These are phyloP conservation scores for Actenoides hombroni DNA, from an alignment of 2,113 vertebrate genomes.

Conservation along the genomic window DNA sequence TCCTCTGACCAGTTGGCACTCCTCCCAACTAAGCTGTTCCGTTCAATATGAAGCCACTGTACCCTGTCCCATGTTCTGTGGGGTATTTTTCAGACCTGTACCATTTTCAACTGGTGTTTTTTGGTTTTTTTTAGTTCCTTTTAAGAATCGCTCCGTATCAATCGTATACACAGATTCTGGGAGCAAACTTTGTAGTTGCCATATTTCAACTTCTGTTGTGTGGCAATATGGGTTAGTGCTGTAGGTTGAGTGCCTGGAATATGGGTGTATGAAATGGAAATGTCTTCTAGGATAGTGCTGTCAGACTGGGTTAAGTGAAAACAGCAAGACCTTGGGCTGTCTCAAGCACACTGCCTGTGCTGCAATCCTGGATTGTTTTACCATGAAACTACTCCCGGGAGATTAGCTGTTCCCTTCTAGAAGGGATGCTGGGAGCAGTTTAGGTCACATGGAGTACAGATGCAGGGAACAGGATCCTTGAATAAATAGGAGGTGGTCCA, in stretches of 20 bases:
- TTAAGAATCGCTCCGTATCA: accelerated
- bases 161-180: not conserved
- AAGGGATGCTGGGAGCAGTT: not conserved
- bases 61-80: not conserved
- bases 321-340: not conserved
- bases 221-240: not conserved
- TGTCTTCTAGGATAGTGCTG: not conserved
- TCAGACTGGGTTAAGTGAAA: not conserved
- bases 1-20: not conserved
- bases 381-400: not conserved
- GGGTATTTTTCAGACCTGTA: not conserved
- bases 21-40: not conserved
- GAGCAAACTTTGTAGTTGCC: not conserved
- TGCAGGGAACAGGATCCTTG: not conserved
- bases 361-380: constrained; percentile 51
- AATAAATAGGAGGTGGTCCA: not conserved
- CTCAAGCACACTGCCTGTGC: not conserved
- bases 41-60: not conserved
- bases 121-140: not conserved
- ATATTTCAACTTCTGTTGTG: accelerated
- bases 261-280: not conserved
- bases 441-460: not conserved
- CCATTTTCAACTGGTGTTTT: not conserved
- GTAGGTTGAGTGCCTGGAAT: not conserved
- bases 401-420: constrained; percentile 58